These are phyloP conservation scores for Cosmia pyralina DNA, from an alignment of 2,888 invertebrate genomes.

Conservation along the genomic window DNA sequence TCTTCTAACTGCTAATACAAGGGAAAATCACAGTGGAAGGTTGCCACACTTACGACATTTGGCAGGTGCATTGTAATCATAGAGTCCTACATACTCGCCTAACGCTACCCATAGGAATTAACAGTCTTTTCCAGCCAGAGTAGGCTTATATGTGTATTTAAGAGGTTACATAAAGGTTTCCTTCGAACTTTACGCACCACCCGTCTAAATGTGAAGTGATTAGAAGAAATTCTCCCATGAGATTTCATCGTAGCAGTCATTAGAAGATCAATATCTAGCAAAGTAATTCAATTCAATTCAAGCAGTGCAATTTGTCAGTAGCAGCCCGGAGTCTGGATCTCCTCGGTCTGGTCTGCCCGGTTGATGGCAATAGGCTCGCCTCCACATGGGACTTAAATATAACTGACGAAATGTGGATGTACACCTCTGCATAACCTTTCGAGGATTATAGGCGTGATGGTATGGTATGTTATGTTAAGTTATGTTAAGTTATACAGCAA, in stretches of 20 bases:
- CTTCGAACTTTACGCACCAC: neutral
- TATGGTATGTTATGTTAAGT: neutral
- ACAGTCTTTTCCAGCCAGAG: neutral
- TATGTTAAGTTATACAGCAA: neutral
- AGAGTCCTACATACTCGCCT: neutral
- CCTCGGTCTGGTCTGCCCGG: too few relatives aligned
- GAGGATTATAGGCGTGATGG: neutral
- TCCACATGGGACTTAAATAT: neutral
- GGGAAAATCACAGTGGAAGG: conserved; percentile 6
- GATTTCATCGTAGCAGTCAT: too few relatives aligned
- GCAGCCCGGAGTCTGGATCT: neutral
- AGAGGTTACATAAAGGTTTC: neutral
- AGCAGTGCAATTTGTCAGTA: neutral
- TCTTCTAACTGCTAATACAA: conserved; percentile 1
- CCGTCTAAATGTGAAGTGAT: neutral
- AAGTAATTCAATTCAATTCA: neutral
- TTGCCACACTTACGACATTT: conserved; percentile 21
- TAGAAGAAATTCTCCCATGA: neutral
- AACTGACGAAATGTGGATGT: neutral
- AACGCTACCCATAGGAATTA: neutral
- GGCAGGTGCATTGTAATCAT: conserved; percentile 19
- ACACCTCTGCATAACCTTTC: too few relatives aligned
- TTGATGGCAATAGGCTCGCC: neutral
- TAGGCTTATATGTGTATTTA: neutral
- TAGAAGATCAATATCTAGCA: neutral